Evolutionary conservation across 2,113 vertebrate genomes (phyloP).

Genomic region (Erinaceus europaeus): DNA sequence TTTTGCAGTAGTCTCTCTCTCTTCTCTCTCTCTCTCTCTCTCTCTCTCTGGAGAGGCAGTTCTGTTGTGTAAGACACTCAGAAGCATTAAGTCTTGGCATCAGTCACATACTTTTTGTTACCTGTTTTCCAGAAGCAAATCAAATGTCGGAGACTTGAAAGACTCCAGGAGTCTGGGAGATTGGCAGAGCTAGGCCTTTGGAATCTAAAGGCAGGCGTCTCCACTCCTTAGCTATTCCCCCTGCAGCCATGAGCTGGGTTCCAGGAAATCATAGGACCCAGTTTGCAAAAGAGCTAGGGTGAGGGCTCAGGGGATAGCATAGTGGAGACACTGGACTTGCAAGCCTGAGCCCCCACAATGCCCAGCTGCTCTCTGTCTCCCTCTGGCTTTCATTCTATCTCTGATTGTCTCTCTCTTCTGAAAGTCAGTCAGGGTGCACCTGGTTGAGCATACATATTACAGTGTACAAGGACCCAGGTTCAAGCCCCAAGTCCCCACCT

Average conservation of each 20-base stretch:
- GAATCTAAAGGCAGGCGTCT: background rate
- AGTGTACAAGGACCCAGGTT: too few species aligned
- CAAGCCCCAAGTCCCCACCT: too few species aligned
- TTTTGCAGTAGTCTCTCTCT: background rate
- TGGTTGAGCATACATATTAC: too few species aligned
- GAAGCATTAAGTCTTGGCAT: slow-evolving; percentile 27
- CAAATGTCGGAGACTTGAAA: slow-evolving; percentile 22
- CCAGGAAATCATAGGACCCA: too few species aligned
- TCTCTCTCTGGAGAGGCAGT: background rate
- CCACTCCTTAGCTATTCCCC: background rate
- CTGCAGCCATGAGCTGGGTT: background rate
- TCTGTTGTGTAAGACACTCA: background rate
- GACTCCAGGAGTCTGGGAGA: background rate
- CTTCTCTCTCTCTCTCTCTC: background rate
- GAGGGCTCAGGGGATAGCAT: background rate
- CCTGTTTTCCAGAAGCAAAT: slow-evolving; percentile 51
- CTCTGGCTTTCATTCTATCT: too few species aligned
- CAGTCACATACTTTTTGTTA: background rate
- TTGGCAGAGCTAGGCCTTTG: background rate
- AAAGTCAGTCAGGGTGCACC: too few species aligned
- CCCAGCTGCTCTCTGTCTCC: too few species aligned
- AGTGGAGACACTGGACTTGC: too few species aligned
- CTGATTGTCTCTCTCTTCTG: too few species aligned
- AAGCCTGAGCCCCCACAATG: too few species aligned
- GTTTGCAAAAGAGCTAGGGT: background rate